Conservation (phyloP, 1,140 invertebrate genomes). For the Bombus cullumanus region DNA sequence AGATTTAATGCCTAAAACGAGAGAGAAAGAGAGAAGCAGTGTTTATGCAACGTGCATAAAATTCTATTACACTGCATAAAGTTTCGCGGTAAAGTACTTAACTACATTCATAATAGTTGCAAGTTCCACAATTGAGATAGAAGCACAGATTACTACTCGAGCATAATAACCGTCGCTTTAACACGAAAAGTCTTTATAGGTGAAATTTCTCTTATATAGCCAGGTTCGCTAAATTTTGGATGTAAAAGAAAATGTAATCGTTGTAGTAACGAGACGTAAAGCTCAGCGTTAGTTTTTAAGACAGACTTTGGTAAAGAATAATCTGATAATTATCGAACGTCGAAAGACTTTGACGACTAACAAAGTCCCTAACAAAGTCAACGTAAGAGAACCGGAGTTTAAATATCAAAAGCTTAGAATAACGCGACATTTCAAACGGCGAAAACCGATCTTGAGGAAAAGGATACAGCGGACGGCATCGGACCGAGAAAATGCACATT, state of each 20-base stretch:
- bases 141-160: neutral
- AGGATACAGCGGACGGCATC: too few species aligned
- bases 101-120: neutral
- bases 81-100: neutral
- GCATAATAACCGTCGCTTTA: neutral
- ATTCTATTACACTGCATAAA: neutral
- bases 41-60: neutral
- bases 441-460: too few species aligned
- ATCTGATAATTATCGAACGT: too few species aligned
- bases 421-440: too few species aligned
- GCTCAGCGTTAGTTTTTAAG: neutral
- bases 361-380: too few species aligned
- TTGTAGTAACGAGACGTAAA: neutral
- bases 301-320: neutral
- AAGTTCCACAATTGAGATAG: neutral
- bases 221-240: neutral
- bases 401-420: too few species aligned
- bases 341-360: too few species aligned
- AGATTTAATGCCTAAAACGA: neutral
- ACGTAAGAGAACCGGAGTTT: too few species aligned
- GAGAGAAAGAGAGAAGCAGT: too few species aligned
- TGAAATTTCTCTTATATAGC: neutral
- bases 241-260: neutral
- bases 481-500: neutral
- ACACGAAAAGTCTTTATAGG: neutral